Percentiles rank a stretch among this genome's conserved stretches.
Conservation (phyloP, 2,113 vertebrate genomes). For the Phalacrocorax brasilianus region DNA sequence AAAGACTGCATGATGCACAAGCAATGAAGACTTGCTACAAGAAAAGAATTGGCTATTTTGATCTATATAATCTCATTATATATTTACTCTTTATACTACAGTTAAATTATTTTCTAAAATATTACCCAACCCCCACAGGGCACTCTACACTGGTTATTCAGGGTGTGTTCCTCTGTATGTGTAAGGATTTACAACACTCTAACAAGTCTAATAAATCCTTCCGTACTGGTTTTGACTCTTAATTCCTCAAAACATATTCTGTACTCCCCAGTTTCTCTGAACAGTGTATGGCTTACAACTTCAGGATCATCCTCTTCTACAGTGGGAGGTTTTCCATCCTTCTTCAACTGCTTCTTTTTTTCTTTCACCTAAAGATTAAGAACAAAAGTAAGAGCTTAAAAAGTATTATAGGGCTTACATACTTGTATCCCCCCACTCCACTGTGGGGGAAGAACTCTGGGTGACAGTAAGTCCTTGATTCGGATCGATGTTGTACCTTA, state of each 20-base stretch:
- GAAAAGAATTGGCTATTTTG: neutral
- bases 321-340: slow-evolving; percentile 86
- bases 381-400: neutral
- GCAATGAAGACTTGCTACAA: neutral
- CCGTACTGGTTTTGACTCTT: neutral
- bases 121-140: neutral
- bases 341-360: slow-evolving; percentile 96
- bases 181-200: neutral
- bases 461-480: neutral
- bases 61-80: neutral
- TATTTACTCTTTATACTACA: neutral
- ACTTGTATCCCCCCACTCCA: neutral
- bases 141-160: neutral
- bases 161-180: neutral
- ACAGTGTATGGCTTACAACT: slow-evolving; percentile 76
- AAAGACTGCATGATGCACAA: neutral
- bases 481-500: neutral
- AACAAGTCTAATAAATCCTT: neutral
- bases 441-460: neutral
- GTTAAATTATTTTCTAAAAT: neutral
- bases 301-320: slow-evolving; percentile 95
- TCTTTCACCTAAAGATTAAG: slow-evolving; percentile 85
- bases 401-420: neutral
- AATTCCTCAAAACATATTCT: neutral
- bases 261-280: neutral